Conservation (phyloP, 2,797 vertebrate species). For the Acipenser transmontanus region DNA sequence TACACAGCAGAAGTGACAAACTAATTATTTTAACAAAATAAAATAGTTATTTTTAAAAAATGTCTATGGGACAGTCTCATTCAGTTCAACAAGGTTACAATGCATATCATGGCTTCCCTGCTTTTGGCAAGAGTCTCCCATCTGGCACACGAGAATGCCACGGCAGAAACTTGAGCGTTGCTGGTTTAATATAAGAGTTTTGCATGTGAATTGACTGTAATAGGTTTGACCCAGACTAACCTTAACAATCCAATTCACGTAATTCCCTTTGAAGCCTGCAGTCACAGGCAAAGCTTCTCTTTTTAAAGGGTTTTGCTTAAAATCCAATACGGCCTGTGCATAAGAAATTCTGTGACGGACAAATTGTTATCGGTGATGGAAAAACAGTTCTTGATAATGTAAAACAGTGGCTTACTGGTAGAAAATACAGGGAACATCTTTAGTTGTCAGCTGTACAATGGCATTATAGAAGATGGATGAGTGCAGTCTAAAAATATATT, state of each 20-base stretch:
- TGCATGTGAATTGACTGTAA: constrained; percentile 69
- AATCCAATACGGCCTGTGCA: constrained; percentile 15
- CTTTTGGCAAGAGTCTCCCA: constrained; percentile 25
- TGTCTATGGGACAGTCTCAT: neutral
- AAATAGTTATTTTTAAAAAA: too few relatives aligned
- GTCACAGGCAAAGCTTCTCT: constrained; percentile 27
- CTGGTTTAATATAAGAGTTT: constrained; percentile 64
- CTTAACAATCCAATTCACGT: constrained; percentile 73
- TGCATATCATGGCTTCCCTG: constrained; percentile 21
- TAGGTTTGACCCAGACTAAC: constrained; percentile 76
- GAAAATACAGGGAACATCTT: too few relatives aligned
- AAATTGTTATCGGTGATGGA: too few relatives aligned
- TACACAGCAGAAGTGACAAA: too few relatives aligned
- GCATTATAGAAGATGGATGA: too few relatives aligned
- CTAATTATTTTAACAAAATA: too few relatives aligned
- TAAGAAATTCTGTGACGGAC: too few relatives aligned
- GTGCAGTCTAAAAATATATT: too few relatives aligned
- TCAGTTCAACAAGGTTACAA: too few relatives aligned
- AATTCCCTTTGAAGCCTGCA: constrained; percentile 61
- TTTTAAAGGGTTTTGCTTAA: constrained; percentile 26
- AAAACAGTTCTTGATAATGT: too few relatives aligned
- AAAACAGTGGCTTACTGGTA: too few relatives aligned
- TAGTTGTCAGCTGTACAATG: too few relatives aligned
- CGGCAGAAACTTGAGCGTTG: constrained; percentile 53
- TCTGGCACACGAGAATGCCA: constrained; percentile 29